phyloP scores from a whole-genome alignment of 2,888 invertebrate species.

The Meiosimyza decipiens region DNA sequence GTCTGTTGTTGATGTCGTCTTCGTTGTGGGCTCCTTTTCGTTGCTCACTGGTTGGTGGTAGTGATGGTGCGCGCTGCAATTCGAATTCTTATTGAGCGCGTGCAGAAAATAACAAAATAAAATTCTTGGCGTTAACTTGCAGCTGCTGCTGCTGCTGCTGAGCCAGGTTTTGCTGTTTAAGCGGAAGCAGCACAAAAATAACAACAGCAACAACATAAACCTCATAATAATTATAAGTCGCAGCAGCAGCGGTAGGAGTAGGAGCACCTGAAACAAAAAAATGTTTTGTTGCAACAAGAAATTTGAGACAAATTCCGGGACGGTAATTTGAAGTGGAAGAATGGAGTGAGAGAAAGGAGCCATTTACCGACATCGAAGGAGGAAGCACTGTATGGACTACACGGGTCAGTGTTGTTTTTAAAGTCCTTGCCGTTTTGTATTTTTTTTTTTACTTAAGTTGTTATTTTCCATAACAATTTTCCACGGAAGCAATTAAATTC shows the following conservation, averaged over 20 bases:
- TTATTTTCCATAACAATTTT: not conserved
- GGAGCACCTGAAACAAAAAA: not conserved
- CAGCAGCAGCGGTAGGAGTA: constrained; percentile 6
- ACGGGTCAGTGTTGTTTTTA: not conserved
- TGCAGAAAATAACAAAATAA: constrained; percentile 42
- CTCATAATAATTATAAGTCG: constrained; percentile 2
- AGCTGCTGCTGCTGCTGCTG: constrained; percentile 25
- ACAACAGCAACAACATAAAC: constrained; percentile 26
- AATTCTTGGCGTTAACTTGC: constrained; percentile 10
- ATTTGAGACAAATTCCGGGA: constrained; percentile 18
- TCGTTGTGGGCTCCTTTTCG: constrained; percentile 51
- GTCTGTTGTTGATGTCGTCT: constrained; percentile 35
- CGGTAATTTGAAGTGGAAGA: not conserved
- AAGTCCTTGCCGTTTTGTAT: not conserved
- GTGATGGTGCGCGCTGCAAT: constrained; percentile 35
- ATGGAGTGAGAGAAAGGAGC: not conserved
- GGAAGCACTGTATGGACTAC: not conserved
- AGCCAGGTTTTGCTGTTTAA: constrained; percentile 41
- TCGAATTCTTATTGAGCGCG: constrained; percentile 54
- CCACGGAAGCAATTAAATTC: not conserved
- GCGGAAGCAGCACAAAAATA: constrained; percentile 27
- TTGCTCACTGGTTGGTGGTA: not conserved
- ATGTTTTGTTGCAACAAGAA: constrained; percentile 17
- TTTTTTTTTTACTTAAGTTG: not conserved
- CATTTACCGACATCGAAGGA: not conserved